phyloP scores from a whole-genome alignment of 1,140 invertebrate species.

The Drosophila varians region DNA sequence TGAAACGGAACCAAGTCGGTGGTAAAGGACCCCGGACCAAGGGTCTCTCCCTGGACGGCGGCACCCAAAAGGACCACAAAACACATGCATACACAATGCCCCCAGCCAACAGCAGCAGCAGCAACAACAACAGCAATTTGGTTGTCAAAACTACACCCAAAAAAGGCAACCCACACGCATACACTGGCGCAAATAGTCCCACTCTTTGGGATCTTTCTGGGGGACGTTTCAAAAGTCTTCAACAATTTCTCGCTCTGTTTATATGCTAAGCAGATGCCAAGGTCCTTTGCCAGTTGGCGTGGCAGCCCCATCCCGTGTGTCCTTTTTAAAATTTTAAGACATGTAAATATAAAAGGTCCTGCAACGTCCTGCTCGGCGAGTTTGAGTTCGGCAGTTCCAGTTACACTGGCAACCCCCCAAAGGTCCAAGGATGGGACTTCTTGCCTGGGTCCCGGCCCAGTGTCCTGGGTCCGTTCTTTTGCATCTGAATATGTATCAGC shows the following conservation, averaged over 20 bases:
- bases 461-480: conserved; percentile 47
- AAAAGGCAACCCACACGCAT: conserved; percentile 41
- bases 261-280: conserved; percentile 71
- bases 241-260: conserved; percentile 1
- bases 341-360: conserved; percentile 82
- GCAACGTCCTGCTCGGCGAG: conserved; percentile 59
- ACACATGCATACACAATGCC: conserved; percentile 57
- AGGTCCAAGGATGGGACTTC: conserved; percentile 44
- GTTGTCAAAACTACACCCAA: conserved; percentile 77
- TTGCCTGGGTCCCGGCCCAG: conserved; percentile 18
- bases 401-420: conserved; percentile 33
- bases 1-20: conserved; percentile 70
- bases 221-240: background rate
- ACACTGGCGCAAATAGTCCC: conserved; percentile 5
- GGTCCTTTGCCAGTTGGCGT: conserved; percentile 56
- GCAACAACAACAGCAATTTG: conserved; percentile 48
- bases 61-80: conserved; percentile 68
- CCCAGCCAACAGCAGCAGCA: conserved; percentile 9
- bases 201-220: background rate
- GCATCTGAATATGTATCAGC: conserved; percentile 69
- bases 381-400: conserved; percentile 29
- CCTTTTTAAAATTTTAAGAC: conserved; percentile 82
- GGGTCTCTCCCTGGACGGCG: conserved; percentile 49
- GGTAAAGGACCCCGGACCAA: conserved; percentile 4
- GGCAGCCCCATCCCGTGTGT: conserved; percentile 25